These are phyloP conservation scores for Sula dactylatra DNA, from an alignment of 2,113 vertebrate species.

Conservation along the genomic window DNA sequence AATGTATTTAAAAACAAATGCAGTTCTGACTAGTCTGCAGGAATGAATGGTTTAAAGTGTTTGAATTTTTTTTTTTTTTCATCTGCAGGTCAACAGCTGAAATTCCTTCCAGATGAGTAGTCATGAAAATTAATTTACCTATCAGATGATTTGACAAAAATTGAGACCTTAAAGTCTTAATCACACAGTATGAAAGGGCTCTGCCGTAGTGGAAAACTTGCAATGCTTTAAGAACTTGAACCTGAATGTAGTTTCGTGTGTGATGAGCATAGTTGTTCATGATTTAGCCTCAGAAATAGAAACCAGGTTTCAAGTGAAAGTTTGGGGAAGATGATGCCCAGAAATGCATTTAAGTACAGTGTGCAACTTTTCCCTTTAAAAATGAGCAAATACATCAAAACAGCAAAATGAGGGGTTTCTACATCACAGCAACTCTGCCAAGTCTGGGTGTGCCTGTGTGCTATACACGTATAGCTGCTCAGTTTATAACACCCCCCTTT, in stretches of 20 bases:
- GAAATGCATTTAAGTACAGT: background rate
- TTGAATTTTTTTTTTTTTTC: background rate
- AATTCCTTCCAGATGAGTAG: background rate
- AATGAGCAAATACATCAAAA: background rate
- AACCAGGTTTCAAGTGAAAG: background rate
- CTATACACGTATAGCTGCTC: accelerated
- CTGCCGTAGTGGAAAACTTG: background rate
- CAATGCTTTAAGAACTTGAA: background rate
- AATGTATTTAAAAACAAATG: conserved; percentile 41
- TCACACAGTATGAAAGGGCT: background rate
- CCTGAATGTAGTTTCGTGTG: background rate
- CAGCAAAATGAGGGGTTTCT: background rate
- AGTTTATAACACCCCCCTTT: background rate
- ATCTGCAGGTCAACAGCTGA: background rate
- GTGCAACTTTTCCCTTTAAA: background rate
- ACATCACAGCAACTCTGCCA: accelerated
- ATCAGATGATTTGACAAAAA: background rate
- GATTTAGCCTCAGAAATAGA: background rate
- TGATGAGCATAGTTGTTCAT: background rate
- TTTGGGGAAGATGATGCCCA: background rate
- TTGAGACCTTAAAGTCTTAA: background rate
- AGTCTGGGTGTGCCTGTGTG: background rate
- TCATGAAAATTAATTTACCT: background rate
- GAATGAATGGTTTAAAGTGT: background rate
- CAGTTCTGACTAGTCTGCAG: background rate